A percentile compares a stretch with the other conserved stretches of the same genome.
Evolutionary conservation across 2,113 vertebrate species (phyloP).

Genomic region (Galeopterus variegatus): DNA sequence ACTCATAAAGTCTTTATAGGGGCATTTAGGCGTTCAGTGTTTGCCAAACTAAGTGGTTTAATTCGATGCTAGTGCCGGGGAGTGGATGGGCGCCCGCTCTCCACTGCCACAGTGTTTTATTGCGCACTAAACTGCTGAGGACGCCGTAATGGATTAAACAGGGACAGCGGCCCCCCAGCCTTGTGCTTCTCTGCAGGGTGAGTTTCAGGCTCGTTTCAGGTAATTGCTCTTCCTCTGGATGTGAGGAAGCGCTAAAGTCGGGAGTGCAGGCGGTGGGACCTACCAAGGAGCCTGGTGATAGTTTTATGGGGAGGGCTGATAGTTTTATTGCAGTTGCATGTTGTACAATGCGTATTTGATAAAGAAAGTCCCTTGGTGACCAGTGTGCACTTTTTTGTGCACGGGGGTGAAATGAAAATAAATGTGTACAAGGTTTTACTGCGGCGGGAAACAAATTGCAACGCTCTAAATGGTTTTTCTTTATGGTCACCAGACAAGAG

Average conservation of each 20-base stretch:
- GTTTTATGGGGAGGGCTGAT: conserved; percentile 89
- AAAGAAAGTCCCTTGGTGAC: conserved; percentile 89
- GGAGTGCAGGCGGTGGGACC: neutral
- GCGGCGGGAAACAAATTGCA: conserved; percentile 90
- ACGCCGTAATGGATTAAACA: conserved; percentile 80
- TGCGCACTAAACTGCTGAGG: conserved; percentile 75
- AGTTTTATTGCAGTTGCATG: conserved; percentile 89
- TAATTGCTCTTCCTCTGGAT: neutral
- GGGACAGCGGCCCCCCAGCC: conserved; percentile 60
- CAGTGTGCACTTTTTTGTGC: conserved; percentile 89
- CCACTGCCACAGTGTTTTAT: conserved; percentile 76
- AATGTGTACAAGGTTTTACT: conserved; percentile 88
- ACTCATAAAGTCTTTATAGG: conserved; percentile 93
- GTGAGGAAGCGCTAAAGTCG: neutral
- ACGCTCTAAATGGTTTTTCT: conserved; percentile 89
- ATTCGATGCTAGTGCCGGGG: conserved; percentile 86
- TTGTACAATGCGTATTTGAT: conserved; percentile 91
- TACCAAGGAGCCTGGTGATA: conserved; percentile 79
- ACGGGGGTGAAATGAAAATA: conserved; percentile 89
- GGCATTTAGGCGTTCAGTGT: conserved; percentile 91
- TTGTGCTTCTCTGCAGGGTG: conserved; percentile 12
- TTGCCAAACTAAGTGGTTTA: conserved; percentile 92
- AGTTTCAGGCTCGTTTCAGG: conserved; percentile 63
- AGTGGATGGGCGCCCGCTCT: conserved; percentile 76
- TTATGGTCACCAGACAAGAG: conserved; percentile 90